These are phyloP conservation scores for Agonopterix subpropinquella DNA, from an alignment of 2,888 invertebrate genomes.

Conservation along the genomic window DNA sequence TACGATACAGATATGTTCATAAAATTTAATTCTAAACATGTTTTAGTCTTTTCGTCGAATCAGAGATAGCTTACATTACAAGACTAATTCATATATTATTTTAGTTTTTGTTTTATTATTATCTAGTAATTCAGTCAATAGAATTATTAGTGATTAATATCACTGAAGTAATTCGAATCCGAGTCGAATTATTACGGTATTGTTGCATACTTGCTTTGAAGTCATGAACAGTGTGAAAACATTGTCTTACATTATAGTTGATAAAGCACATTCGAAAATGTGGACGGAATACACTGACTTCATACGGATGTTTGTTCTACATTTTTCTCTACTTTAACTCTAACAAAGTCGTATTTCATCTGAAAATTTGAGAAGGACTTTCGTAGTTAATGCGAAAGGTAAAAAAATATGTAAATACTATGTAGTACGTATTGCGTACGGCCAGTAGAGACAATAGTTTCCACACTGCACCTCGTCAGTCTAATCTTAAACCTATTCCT, in stretches of 20 bases:
- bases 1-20: conserved; percentile 72
- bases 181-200: conserved; percentile 29
- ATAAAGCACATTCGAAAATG: conserved; percentile 58
- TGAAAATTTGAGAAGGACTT: neutral
- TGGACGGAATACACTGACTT: conserved; percentile 65
- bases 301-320: conserved; percentile 6
- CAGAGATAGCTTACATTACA: conserved; percentile 65
- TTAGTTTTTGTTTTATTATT: conserved; percentile 47
- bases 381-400: conserved; percentile 1
- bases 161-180: conserved; percentile 53
- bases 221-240: conserved; percentile 48
- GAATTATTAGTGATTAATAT: conserved; percentile 58
- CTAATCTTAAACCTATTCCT: conserved; percentile 44
- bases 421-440: neutral
- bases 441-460: conserved; percentile 29
- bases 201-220: conserved; percentile 17
- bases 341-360: neutral
- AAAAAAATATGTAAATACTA: neutral
- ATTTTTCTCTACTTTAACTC: conserved; percentile 1
- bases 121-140: conserved; percentile 71
- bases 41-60: conserved; percentile 73
- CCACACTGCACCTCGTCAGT: conserved; percentile 60
- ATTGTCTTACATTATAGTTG: conserved; percentile 20
- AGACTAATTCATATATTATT: conserved; percentile 60
- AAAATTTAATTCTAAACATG: conserved; percentile 67